These are phyloP conservation scores for Zenarchopterus dispar DNA, from an alignment of 2,797 vertebrate species.

Conservation along the genomic window DNA sequence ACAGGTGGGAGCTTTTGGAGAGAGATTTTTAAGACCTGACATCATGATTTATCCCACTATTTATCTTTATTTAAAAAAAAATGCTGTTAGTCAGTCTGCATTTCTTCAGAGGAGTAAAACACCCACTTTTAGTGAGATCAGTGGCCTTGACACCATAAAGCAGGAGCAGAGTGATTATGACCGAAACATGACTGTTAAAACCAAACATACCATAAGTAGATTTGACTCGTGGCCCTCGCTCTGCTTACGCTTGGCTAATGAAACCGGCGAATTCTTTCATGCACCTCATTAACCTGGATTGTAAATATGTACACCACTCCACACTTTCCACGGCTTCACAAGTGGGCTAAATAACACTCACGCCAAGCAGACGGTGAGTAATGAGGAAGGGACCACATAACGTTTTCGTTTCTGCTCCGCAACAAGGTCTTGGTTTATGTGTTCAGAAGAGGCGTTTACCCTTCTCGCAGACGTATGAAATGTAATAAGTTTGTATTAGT, in stretches of 20 bases:
- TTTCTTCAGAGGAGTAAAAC: not conserved
- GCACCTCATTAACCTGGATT: constrained; percentile 21
- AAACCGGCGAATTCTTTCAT: constrained; percentile 13
- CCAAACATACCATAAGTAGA: constrained; percentile 19
- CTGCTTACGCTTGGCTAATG: not conserved
- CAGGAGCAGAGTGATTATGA: constrained; percentile 14
- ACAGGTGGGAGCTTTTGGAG: constrained; percentile 70
- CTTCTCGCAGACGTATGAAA: constrained; percentile 67
- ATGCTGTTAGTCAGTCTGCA: not conserved
- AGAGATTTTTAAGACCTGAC: constrained; percentile 31
- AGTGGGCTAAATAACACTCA: constrained; percentile 49
- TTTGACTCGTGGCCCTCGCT: constrained; percentile 9
- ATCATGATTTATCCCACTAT: constrained; percentile 19
- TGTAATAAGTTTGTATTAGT: constrained; percentile 77
- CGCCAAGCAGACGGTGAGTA: constrained; percentile 32
- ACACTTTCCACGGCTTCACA: constrained; percentile 29
- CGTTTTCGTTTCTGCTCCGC: constrained; percentile 40
- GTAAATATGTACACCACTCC: constrained; percentile 18
- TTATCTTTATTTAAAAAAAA: not conserved
- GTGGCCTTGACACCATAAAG: not conserved
- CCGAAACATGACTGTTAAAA: constrained; percentile 7
- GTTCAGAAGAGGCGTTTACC: constrained; percentile 60
- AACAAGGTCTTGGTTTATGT: constrained; percentile 63
- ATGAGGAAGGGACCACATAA: constrained; percentile 40
- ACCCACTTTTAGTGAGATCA: not conserved